phyloP scores from a whole-genome alignment of 37 sponge, comb jelly and placozoan species.

The Cliona cf. orientalis region DNA sequence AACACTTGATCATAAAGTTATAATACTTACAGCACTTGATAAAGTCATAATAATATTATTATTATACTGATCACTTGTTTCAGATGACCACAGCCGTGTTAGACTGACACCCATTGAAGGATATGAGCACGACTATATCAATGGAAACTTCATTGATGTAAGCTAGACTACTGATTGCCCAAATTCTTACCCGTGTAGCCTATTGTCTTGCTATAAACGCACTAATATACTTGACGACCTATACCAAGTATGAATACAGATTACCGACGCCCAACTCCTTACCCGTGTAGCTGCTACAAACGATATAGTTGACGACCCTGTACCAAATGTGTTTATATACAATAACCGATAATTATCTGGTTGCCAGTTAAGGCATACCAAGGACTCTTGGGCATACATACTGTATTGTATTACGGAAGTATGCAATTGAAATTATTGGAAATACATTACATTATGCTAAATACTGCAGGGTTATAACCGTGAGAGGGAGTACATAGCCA shows the following conservation, averaged over 20 bases:
- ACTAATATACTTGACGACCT: no score
- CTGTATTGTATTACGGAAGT: neutral
- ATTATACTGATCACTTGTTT: no score
- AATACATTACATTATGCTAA: neutral
- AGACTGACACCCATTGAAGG: slow-evolving; percentile 51
- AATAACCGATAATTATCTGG: neutral
- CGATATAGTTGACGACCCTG: no score
- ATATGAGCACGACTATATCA: slow-evolving; percentile 68
- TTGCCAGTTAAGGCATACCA: no score
- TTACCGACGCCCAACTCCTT: no score
- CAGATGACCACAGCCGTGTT: slow-evolving; percentile 71
- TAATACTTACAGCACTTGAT: no score
- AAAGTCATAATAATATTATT: neutral
- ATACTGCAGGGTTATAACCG: slow-evolving; percentile 70
- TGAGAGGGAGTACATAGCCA: slow-evolving; percentile 85
- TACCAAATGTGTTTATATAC: neutral
- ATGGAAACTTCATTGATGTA: slow-evolving; percentile 77
- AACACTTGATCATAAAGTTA: no score
- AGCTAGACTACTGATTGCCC: slow-evolving; percentile 2
- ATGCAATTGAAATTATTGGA: neutral
- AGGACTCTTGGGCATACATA: no score
- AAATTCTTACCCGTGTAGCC: no score
- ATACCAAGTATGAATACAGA: no score
- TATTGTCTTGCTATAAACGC: no score
- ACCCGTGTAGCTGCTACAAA: no score